phyloP scores from a whole-genome alignment of 2,113 vertebrate genomes.

The Myrmophylax atrothorax region DNA sequence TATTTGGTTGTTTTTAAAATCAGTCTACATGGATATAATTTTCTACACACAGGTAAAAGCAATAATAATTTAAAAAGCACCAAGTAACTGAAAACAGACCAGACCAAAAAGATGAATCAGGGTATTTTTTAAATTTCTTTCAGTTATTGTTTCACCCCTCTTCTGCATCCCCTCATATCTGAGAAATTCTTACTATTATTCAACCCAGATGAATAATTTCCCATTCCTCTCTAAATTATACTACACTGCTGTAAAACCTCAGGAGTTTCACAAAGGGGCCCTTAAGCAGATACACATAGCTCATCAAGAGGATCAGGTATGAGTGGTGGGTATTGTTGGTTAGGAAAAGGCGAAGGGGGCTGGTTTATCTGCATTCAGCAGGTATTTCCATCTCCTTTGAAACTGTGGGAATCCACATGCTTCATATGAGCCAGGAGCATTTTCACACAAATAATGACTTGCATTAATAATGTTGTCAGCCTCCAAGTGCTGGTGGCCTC shows the following conservation, averaged over 20 bases:
- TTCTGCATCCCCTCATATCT: neutral
- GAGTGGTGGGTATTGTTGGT: neutral
- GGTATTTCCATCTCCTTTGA: conserved; percentile 35
- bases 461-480: conserved; percentile 47
- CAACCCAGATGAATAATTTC: neutral
- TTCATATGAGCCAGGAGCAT: neutral
- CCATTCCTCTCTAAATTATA: neutral
- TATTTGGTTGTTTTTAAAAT: neutral
- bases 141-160: neutral
- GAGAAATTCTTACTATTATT: neutral
- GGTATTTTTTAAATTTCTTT: neutral
- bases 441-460: conserved; percentile 38
- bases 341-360: neutral
- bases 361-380: conserved; percentile 10
- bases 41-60: neutral
- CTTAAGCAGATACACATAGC: neutral
- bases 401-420: neutral
- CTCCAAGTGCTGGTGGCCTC: conserved; percentile 27
- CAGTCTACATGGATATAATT: neutral
- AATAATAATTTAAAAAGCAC: neutral
- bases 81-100: neutral
- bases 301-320: neutral
- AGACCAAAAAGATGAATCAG: neutral
- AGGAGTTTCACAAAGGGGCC: neutral
- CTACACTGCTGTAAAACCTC: neutral